These are phyloP conservation scores for Argyrosomus japonicus DNA, from an alignment of 2,113 vertebrate genomes.

Conservation along the genomic window DNA sequence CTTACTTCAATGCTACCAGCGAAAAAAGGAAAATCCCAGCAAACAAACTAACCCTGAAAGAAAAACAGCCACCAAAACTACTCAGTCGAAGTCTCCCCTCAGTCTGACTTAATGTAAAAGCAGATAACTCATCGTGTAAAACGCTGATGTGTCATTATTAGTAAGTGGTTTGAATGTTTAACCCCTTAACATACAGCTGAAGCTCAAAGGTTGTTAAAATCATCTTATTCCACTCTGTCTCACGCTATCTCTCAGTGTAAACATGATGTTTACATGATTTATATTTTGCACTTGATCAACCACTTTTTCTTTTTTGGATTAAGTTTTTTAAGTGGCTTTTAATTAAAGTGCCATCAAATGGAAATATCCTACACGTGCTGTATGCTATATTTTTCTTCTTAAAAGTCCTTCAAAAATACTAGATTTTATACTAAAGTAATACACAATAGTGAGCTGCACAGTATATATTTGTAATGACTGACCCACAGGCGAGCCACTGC, in stretches of 20 bases:
- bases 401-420: too few relatives aligned
- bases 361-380: background rate
- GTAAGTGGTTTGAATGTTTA: background rate
- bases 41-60: slow-evolving; percentile 26
- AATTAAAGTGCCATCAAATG: background rate
- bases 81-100: slow-evolving; percentile 11
- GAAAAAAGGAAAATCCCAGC: slow-evolving; percentile 35
- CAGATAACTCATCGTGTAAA: slow-evolving; percentile 7
- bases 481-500: background rate
- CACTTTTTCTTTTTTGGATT: background rate
- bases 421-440: background rate
- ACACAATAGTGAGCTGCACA: background rate
- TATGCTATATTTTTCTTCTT: too few relatives aligned
- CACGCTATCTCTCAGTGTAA: background rate
- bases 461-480: background rate
- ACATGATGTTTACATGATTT: background rate
- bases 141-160: background rate
- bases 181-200: background rate
- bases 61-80: slow-evolving; percentile 22
- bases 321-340: background rate
- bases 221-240: background rate
- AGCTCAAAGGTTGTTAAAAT: background rate
- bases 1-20: slow-evolving; percentile 10
- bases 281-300: background rate
- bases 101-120: slow-evolving; percentile 3